Evolutionary conservation across 2,113 vertebrate species (phyloP).

Genomic region (Aleadryas rufinucha): DNA sequence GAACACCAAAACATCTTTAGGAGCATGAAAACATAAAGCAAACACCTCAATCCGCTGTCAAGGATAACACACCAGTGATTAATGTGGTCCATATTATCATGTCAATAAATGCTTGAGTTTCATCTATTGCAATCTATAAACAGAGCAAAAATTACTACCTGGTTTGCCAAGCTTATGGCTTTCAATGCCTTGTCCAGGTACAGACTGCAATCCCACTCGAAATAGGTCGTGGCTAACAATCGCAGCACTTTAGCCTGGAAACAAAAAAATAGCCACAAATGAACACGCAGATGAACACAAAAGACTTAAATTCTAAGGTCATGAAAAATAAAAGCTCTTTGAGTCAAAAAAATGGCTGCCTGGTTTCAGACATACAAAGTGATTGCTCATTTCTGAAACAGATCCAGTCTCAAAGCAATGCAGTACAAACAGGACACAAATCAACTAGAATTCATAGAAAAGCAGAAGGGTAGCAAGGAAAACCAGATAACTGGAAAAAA

Average conservation of each 20-base stretch:
- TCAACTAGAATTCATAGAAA: background rate
- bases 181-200: constrained; percentile 81
- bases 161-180: constrained; percentile 83
- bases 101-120: background rate
- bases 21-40: background rate
- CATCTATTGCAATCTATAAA: background rate
- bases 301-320: background rate
- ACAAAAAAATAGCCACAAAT: background rate
- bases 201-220: constrained; percentile 79
- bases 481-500: background rate
- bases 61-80: background rate
- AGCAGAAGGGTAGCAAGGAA: background rate
- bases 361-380: background rate
- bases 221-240: constrained; percentile 84
- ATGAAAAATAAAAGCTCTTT: background rate
- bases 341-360: background rate
- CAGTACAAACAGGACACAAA: background rate
- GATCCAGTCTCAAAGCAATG: background rate
- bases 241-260: constrained; percentile 85
- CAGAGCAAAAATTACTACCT: constrained; percentile 66
- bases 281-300: background rate
- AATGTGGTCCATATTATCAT: background rate
- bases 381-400: background rate
- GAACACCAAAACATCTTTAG: background rate
- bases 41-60: background rate